Base-by-base conservation (phyloP, 2,888 invertebrate species). In the Herminia tarsipennalis region DNA sequence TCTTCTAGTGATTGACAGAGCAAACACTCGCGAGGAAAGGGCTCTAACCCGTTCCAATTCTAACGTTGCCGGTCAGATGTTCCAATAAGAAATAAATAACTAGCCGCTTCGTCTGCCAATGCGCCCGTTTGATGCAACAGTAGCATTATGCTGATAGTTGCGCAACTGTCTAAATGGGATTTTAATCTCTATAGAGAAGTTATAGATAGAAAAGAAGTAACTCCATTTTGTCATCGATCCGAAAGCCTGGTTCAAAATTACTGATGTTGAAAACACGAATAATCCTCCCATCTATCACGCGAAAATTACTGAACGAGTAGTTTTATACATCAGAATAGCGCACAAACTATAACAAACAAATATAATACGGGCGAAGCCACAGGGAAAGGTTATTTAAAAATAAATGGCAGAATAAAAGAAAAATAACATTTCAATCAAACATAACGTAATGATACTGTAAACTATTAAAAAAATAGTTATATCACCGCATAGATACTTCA, bases 71-170 rank as follows among this genome's bases (percentile, higher is more conserved):
- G 48, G 57, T 63, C 50, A 59, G 54, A 57, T 51, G 58, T 54
- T 63, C 55, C 64, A 74, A 82, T 77, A 73, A 73, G 81, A 82
- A 85, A 87, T 83, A 87, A 82, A 87, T 83, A 83, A 77, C 68
- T 48, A 21, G 39, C 38, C 49, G 55, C 59, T 60, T 47, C 68
- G 81, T 73, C 78, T 83, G 86, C 86, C 84, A 86, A 84, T 81
- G 76, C 71, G 72, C 73, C 56, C 71, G 70, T 55, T 76, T 77
- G 73, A 68, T 65, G 73, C 71, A 72, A 73, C 32, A 49, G 40
- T 41, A 42, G 48, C 56, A 60, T 48, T 39, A 25, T 46, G 44
- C 36, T 44, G 46, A 49, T 41, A 45, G 35, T 66, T 66, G 37
- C 52, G 67, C 43, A 66, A 66, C 40, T 5, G 16, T 38, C 21